phyloP scores from a whole-genome alignment of 92 coral and sea anemone species.

The Porites divaricata region DNA sequence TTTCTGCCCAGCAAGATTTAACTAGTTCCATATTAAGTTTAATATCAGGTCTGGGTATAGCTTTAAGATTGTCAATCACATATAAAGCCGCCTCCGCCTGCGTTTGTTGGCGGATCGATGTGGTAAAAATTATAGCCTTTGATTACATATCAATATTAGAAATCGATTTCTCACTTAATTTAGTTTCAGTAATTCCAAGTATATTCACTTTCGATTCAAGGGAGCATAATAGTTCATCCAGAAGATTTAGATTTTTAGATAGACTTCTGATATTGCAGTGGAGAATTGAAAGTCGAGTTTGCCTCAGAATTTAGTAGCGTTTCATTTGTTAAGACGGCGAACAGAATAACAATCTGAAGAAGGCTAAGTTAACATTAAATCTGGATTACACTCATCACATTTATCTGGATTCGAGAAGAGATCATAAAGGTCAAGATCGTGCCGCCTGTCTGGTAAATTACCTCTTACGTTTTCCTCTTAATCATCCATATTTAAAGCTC shows the following conservation, averaged over 20 bases:
- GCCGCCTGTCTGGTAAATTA: conserved; percentile 28
- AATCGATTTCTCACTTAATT: conserved; percentile 43
- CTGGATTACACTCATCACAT: conserved; percentile 38
- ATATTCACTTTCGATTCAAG: conserved; percentile 27
- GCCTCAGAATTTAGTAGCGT: conserved; percentile 18
- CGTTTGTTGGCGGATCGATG: conserved; percentile 56
- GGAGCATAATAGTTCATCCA: conserved; percentile 47
- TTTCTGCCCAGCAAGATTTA: conserved; percentile 73
- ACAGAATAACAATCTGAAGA: conserved; percentile 53
- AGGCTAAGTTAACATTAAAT: conserved; percentile 31
- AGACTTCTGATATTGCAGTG: conserved; percentile 49
- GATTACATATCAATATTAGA: conserved; percentile 38
- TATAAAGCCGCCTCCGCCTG: conserved; percentile 44
- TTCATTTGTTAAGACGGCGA: conserved; percentile 19
- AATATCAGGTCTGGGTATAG: conserved; percentile 59
- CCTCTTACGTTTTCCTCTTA: conserved; percentile 43
- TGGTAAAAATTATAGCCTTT: conserved; percentile 47
- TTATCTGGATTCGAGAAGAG: conserved; percentile 42
- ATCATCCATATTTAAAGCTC: conserved; percentile 20
- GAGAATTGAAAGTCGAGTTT: conserved; percentile 34
- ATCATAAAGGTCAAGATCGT: conserved; percentile 45
- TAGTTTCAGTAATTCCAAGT: conserved; percentile 61
- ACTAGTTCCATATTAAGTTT: conserved; percentile 48
- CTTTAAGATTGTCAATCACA: conserved; percentile 33
- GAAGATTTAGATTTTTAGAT: conserved; percentile 32